These are phyloP conservation scores for Mustela lutreola DNA, from an alignment of 2,113 vertebrate genomes.

Conservation along the genomic window DNA sequence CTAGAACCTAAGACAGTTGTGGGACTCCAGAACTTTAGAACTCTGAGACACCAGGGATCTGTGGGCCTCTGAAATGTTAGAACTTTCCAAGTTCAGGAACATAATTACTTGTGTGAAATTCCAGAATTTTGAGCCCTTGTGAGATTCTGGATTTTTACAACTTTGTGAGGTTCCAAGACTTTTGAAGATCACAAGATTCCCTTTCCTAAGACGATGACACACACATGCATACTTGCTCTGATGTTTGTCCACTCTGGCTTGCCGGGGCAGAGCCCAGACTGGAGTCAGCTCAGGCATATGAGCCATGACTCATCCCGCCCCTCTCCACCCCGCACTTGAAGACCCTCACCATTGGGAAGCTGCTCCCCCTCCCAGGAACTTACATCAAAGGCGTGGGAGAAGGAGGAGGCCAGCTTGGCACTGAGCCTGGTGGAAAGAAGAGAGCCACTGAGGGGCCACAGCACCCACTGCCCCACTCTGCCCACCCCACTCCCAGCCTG, in stretches of 20 bases:
- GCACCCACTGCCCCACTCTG: background rate
- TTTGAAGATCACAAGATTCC: background rate
- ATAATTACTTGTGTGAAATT: background rate
- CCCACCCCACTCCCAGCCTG: too few species aligned
- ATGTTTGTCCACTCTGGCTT: background rate
- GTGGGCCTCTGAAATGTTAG: background rate
- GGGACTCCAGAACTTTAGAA: background rate
- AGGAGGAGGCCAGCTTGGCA: conserved; percentile 37
- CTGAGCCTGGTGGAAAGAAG: conserved; percentile 76
- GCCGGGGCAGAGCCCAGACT: background rate
- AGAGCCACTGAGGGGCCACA: background rate
- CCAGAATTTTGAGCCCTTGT: background rate
- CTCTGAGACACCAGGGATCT: background rate
- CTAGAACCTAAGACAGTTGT: conserved; percentile 28
- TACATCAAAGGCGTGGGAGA: conserved; percentile 42
- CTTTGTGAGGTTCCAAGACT: background rate
- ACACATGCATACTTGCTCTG: accelerated
- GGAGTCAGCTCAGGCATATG: background rate
- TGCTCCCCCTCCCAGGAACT: conserved; percentile 72
- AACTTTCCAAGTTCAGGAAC: background rate
- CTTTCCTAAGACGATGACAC: background rate
- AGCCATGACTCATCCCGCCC: background rate
- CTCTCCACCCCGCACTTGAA: background rate
- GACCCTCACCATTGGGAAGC: background rate
- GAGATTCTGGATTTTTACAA: background rate